phyloP scores from a whole-genome alignment of 1,140 invertebrate species.

The Aplysia californica region DNA sequence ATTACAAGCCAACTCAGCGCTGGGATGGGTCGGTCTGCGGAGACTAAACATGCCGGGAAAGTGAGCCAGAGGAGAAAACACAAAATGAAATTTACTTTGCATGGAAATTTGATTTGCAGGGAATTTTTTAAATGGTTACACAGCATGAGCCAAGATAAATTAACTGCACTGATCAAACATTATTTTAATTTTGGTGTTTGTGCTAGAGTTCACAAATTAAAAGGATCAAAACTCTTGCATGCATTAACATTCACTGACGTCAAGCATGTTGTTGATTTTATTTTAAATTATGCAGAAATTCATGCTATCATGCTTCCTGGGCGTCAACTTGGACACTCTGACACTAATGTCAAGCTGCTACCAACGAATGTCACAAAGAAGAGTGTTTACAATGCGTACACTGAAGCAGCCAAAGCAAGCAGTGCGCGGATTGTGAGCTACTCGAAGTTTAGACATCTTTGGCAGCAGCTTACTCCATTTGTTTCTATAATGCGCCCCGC shows the following conservation, averaged over 20 bases:
- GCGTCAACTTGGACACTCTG: not conserved
- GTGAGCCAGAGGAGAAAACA: too few relatives aligned
- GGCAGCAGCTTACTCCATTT: not conserved
- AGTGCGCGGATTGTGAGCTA: not conserved
- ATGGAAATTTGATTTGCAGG: not conserved
- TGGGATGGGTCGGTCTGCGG: too few relatives aligned
- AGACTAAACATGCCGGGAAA: too few relatives aligned
- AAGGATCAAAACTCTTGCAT: not conserved
- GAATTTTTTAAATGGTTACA: not conserved
- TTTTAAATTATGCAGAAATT: not conserved
- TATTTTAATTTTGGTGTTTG: not conserved
- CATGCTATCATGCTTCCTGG: constrained; percentile 1
- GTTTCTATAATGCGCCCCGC: not conserved
- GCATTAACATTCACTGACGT: not conserved
- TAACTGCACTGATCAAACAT: not conserved
- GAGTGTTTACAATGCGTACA: not conserved
- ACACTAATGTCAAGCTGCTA: not conserved
- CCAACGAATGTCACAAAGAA: not conserved
- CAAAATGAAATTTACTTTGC: not conserved
- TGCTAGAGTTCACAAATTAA: not conserved
- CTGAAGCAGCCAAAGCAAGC: not conserved
- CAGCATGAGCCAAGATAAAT: not conserved
- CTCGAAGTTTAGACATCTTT: not conserved
- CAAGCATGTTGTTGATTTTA: not conserved
- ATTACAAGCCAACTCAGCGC: too few relatives aligned